A percentile compares a stretch with the other conserved stretches of the same genome.
Conservation (phyloP, 1,140 invertebrate genomes). For the Homarus americanus region DNA sequence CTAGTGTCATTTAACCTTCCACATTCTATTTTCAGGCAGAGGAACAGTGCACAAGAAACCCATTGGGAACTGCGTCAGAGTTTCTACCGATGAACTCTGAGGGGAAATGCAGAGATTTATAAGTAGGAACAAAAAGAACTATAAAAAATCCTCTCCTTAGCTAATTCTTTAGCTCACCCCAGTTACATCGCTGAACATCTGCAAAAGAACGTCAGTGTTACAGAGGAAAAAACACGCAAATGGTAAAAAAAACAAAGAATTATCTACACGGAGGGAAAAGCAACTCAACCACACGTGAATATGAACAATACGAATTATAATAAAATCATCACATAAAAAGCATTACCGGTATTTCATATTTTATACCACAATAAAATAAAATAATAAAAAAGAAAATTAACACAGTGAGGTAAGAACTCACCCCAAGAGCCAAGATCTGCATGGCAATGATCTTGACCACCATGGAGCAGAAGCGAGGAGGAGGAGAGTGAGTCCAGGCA, state of each 20-base stretch:
- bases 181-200: conserved; percentile 75
- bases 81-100: conserved; percentile 56
- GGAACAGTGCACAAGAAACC: conserved; percentile 7
- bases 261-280: background rate
- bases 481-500: conserved; percentile 91
- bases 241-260: background rate
- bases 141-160: conserved; percentile 25
- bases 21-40: conserved; percentile 44
- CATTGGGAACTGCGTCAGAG: conserved; percentile 58
- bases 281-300: background rate
- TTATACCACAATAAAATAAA: background rate
- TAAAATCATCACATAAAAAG: background rate
- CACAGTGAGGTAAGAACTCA: conserved; percentile 78
- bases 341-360: background rate
- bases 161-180: conserved; percentile 69
- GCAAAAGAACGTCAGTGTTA: conserved; percentile 54
- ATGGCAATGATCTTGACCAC: conserved; percentile 95
- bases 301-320: background rate
- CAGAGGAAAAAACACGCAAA: background rate
- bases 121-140: conserved; percentile 46
- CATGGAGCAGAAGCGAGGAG: conserved; percentile 96
- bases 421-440: conserved; percentile 93
- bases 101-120: conserved; percentile 48
- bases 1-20: background rate
- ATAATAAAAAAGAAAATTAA: background rate